Evolutionary conservation across 1,140 invertebrate genomes (phyloP).

Genomic region (Harlomillsia oculata): DNA sequence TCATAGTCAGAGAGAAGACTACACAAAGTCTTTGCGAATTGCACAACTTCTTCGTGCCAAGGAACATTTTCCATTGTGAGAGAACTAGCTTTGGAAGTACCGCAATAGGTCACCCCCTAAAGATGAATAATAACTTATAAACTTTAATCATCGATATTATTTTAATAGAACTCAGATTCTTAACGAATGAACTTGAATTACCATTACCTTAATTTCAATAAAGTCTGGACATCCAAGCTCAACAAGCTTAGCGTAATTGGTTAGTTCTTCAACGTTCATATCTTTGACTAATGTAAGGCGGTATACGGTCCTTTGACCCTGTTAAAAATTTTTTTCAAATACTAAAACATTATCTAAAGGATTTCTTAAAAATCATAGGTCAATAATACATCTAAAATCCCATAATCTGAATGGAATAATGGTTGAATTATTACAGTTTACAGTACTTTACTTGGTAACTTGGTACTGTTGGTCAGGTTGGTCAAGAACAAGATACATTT

Average conservation of each 20-base stretch:
- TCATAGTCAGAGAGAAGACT: conserved; percentile 47
- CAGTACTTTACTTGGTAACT: too few species aligned
- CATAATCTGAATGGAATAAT: too few species aligned
- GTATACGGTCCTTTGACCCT: conserved; percentile 55
- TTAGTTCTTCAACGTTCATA: conserved; percentile 53
- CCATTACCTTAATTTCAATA: conserved; percentile 52
- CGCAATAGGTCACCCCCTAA: conserved; percentile 56
- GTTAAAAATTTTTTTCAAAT: conserved; percentile 12
- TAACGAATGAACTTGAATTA: background rate
- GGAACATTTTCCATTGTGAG: conserved; percentile 58
- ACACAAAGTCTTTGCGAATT: conserved; percentile 46
- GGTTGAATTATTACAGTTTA: too few species aligned
- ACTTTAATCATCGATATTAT: background rate
- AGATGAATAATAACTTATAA: conserved; percentile 28
- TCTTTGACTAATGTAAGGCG: conserved; percentile 54
- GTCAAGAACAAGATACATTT: too few species aligned
- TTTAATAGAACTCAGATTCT: background rate
- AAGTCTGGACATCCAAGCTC: conserved; percentile 53
- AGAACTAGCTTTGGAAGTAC: conserved; percentile 48
- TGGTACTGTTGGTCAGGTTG: too few species aligned
- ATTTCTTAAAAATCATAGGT: background rate
- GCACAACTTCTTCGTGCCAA: conserved; percentile 54
- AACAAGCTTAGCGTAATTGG: conserved; percentile 52
- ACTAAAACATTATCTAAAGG: too few species aligned
- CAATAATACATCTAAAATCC: too few species aligned